phyloP scores from a whole-genome alignment of 1,140 invertebrate genomes.

The Hyposmocoma kahamanoa region DNA sequence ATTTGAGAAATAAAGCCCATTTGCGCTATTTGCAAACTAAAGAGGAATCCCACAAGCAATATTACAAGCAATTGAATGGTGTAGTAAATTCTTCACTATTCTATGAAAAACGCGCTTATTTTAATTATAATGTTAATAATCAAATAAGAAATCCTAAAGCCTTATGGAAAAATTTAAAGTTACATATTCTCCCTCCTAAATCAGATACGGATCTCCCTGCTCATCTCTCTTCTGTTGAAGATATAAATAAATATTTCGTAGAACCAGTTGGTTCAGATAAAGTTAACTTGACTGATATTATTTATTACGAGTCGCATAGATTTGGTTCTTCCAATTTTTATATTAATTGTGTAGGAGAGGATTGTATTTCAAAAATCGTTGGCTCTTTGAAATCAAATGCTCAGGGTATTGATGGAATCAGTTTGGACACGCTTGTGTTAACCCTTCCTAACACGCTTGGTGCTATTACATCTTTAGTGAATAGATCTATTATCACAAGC shows the following conservation, averaged over 20 bases:
- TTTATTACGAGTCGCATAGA: slow-evolving; percentile 1
- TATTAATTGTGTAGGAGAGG: background rate
- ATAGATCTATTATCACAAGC: slow-evolving; percentile 1
- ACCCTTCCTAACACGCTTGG: background rate
- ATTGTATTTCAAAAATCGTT: background rate
- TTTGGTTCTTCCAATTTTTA: background rate
- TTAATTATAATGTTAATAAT: slow-evolving; percentile 3
- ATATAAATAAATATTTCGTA: slow-evolving; percentile 3
- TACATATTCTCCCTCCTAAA: background rate
- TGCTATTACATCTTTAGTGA: background rate
- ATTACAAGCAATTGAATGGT: slow-evolving; percentile 2
- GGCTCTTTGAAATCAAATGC: background rate
- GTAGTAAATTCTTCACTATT: background rate
- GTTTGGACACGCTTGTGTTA: slow-evolving; percentile 2
- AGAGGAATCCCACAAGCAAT: background rate
- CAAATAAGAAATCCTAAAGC: background rate
- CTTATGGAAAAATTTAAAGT: slow-evolving; percentile 7
- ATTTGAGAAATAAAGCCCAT: slow-evolving; percentile 5
- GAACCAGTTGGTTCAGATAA: background rate
- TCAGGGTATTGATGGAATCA: background rate
- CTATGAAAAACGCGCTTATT: slow-evolving; percentile 8
- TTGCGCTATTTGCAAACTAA: background rate
- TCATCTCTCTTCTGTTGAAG: background rate
- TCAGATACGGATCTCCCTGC: background rate
- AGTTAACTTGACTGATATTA: background rate